phyloP scores from a whole-genome alignment of 2,888 invertebrate species.

The Chrysotoxum bicinctum region DNA sequence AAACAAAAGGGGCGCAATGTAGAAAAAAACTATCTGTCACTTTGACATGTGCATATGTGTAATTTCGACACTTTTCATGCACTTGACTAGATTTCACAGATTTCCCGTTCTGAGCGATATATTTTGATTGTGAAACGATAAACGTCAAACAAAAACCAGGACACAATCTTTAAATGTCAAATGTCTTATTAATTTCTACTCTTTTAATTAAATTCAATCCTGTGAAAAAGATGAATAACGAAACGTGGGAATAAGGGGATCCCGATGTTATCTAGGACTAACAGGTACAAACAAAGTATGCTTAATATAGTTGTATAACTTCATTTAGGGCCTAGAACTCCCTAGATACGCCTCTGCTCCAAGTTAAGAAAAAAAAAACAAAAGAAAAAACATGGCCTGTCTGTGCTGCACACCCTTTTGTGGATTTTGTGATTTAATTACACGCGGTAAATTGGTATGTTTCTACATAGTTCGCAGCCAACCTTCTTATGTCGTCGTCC shows the following conservation, averaged over 20 bases:
- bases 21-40: not conserved
- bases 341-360: not conserved
- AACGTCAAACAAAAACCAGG: not conserved
- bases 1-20: not conserved
- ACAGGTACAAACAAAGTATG: not conserved
- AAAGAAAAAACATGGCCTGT: slow-evolving; percentile 5
- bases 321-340: not conserved
- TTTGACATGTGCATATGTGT: not conserved
- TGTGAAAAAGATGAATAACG: too few relatives aligned
- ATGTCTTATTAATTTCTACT: too few relatives aligned
- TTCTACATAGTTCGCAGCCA: slow-evolving; percentile 38
- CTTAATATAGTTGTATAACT: not conserved
- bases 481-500: slow-evolving; percentile 21
- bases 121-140: not conserved
- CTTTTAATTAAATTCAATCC: not conserved
- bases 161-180: too few relatives aligned
- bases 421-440: slow-evolving; percentile 72
- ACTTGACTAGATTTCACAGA: too few relatives aligned
- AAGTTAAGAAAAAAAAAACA: not conserved
- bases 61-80: not conserved
- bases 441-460: slow-evolving; percentile 67
- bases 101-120: not conserved
- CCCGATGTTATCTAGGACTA: too few relatives aligned
- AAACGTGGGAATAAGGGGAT: too few relatives aligned
- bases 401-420: slow-evolving; percentile 54